Conservation (phyloP, 2,888 invertebrate genomes). For the Agrilus mali region DNA sequence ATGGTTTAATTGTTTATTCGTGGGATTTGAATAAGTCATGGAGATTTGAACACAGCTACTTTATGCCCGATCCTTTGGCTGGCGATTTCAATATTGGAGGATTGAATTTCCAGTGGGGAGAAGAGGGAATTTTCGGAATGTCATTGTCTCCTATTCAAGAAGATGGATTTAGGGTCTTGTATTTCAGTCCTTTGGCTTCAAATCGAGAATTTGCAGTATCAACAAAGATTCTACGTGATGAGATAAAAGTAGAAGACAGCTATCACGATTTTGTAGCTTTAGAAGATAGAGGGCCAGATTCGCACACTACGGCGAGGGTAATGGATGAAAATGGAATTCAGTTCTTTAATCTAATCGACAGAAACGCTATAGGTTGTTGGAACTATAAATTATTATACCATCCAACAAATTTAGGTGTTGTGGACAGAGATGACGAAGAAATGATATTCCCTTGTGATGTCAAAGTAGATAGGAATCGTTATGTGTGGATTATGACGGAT, state of each 20-base stretch:
- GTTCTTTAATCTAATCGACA: conserved; percentile 66
- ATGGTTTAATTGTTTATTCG: conserved; percentile 68
- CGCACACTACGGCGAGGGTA: conserved; percentile 61
- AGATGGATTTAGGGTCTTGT: conserved; percentile 59
- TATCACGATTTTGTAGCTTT: conserved; percentile 58
- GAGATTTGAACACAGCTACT: conserved; percentile 67
- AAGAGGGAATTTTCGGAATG: conserved; percentile 70
- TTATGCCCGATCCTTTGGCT: conserved; percentile 67
- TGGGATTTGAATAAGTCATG: conserved; percentile 65
- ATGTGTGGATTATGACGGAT: conserved; percentile 73
- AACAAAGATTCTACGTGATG: conserved; percentile 58
- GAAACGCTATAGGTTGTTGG: conserved; percentile 77
- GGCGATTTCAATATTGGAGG: conserved; percentile 71
- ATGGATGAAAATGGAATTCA: conserved; percentile 65
- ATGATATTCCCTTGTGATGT: conserved; percentile 70
- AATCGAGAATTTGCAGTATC: conserved; percentile 68
- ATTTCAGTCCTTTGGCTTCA: conserved; percentile 69
- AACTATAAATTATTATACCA: conserved; percentile 52
- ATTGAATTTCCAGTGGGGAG: conserved; percentile 74
- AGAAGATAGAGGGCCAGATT: conserved; percentile 51
- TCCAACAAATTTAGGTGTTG: conserved; percentile 52
- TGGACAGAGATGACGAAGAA: conserved; percentile 62
- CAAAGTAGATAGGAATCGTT: conserved; percentile 57
- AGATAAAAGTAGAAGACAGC: conserved; percentile 50
- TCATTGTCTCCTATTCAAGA: conserved; percentile 43